Evolutionary conservation across 2,113 vertebrate species (phyloP).

Genomic region (Chamaetylas fuelleborni): DNA sequence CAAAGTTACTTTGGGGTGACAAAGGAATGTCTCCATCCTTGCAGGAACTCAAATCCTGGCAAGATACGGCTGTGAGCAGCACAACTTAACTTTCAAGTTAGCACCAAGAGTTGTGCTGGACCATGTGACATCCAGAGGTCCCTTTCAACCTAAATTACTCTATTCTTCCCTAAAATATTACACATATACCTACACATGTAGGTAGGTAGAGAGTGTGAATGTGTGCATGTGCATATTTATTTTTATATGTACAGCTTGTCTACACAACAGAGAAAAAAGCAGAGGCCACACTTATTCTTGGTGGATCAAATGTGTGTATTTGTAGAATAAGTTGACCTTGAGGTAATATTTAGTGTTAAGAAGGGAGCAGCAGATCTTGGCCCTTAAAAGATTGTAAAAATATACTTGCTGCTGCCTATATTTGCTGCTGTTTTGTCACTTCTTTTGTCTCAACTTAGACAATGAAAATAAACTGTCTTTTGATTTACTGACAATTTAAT

Average conservation of each 20-base stretch:
- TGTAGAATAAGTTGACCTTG: not conserved
- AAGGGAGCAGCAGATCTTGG: not conserved
- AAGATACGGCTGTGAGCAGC: not conserved
- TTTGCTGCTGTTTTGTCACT: not conserved
- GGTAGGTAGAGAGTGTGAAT: not conserved
- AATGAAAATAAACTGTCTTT: not conserved
- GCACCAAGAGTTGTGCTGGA: not conserved
- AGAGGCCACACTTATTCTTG: not conserved
- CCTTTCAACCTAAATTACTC: not conserved
- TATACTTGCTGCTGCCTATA: not conserved
- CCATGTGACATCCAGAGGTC: not conserved
- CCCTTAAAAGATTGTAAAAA: not conserved
- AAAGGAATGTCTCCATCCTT: not conserved
- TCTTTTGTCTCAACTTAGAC: not conserved
- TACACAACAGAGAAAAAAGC: not conserved
- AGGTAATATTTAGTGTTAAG: not conserved
- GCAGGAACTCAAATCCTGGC: not conserved
- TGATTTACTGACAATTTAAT: not conserved
- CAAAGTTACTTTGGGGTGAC: not conserved
- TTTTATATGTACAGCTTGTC: not conserved
- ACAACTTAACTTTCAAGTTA: not conserved
- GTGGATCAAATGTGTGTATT: not conserved
- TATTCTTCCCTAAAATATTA: not conserved
- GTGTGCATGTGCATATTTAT: not conserved
- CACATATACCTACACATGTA: not conserved